phyloP scores from a whole-genome alignment of 2,113 vertebrate species.

The Cololabis saira region DNA sequence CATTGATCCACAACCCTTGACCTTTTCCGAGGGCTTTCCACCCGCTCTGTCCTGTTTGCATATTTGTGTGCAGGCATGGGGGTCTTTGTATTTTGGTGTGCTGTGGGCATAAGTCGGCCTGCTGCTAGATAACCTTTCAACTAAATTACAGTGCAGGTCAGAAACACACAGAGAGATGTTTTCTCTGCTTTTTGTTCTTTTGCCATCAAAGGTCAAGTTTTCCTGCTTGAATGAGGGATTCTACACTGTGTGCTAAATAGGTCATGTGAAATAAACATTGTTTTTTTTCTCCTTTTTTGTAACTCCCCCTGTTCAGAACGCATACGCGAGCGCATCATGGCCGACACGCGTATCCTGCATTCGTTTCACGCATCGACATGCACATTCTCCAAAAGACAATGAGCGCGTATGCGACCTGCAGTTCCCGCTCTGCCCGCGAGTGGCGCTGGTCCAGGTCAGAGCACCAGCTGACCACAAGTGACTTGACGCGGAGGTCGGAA shows the following conservation, averaged over 20 bases:
- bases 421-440: too few relatives aligned
- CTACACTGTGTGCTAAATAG: conserved; percentile 5
- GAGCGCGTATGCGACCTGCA: too few relatives aligned
- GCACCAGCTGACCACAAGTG: too few relatives aligned
- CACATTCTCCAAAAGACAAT: too few relatives aligned
- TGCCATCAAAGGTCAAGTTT: conserved; percentile 62
- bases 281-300: too few relatives aligned
- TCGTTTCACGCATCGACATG: too few relatives aligned
- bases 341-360: too few relatives aligned
- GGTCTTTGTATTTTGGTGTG: conserved; percentile 51
- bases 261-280: not conserved
- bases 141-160: conserved; percentile 54
- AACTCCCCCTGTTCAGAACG: too few relatives aligned
- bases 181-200: conserved; percentile 38
- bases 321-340: too few relatives aligned
- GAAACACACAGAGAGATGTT: conserved; percentile 20
- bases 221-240: conserved; percentile 2
- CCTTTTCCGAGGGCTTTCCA: conserved; percentile 63
- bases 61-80: conserved; percentile 47
- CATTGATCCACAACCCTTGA: conserved; percentile 75
- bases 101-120: conserved; percentile 59
- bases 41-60: conserved; percentile 17
- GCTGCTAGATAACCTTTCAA: conserved; percentile 67
- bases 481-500: too few relatives aligned
- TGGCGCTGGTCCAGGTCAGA: too few relatives aligned